These are phyloP conservation scores for Theretra japonica DNA, from an alignment of 2,888 invertebrate species.

Conservation along the genomic window DNA sequence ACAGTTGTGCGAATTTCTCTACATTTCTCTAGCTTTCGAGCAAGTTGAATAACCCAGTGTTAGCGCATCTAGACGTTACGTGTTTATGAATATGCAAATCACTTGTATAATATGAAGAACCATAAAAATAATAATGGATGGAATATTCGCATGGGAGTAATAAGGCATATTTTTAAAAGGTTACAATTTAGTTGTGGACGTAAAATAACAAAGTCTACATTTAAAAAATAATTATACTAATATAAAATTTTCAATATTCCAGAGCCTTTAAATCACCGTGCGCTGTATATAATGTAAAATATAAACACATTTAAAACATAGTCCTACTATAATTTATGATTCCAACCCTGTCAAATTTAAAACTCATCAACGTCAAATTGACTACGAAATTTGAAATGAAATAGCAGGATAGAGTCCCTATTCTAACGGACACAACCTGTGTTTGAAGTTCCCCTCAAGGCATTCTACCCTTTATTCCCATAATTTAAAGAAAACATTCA, in stretches of 20 bases:
- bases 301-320: neutral
- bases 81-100: slow-evolving; percentile 43
- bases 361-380: neutral
- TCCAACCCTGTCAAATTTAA: neutral
- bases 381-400: neutral
- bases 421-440: neutral
- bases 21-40: slow-evolving; percentile 79
- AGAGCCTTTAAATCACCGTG: too few relatives aligned
- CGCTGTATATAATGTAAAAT: too few relatives aligned
- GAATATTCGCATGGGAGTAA: too few relatives aligned
- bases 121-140: too few relatives aligned
- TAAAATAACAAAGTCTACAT: too few relatives aligned
- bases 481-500: neutral
- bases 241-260: too few relatives aligned
- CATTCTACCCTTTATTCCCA: neutral
- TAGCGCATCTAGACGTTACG: slow-evolving; percentile 67
- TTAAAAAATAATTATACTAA: too few relatives aligned
- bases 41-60: slow-evolving; percentile 75
- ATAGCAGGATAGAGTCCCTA: neutral
- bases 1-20: slow-evolving; percentile 75
- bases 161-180: too few relatives aligned
- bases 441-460: neutral
- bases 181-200: too few relatives aligned
- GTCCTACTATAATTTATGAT: neutral
- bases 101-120: neutral